Percentiles rank a stretch among this genome's conserved stretches.
These are phyloP conservation scores for Bubo blakistoni DNA, from an alignment of 2,113 vertebrate genomes.

Conservation along the genomic window DNA sequence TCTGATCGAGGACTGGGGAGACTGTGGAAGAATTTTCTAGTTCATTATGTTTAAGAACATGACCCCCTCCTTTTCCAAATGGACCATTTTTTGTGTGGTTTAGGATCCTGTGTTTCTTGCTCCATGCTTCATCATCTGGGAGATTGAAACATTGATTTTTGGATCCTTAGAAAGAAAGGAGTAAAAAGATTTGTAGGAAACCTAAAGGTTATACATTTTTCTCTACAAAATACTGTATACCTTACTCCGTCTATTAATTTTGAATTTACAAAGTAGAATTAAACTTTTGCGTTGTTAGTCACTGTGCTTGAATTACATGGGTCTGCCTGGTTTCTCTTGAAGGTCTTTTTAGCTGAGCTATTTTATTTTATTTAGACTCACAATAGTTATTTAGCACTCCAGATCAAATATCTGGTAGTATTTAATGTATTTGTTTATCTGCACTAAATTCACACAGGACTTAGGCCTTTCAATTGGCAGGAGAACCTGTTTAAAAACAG, in stretches of 20 bases:
- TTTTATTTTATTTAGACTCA: background rate
- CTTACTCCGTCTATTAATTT: background rate
- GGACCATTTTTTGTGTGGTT: background rate
- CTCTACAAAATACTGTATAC: background rate
- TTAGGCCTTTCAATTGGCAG: constrained; percentile 37
- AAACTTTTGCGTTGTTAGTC: constrained; percentile 59
- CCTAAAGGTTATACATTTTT: background rate
- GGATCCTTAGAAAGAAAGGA: background rate
- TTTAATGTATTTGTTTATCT: constrained; percentile 76
- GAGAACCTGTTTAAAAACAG: constrained; percentile 13
- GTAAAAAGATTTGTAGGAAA: background rate
- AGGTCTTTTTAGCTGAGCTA: constrained; percentile 69
- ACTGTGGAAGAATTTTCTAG: background rate
- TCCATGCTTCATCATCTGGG: background rate
- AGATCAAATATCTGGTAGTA: constrained; percentile 70
- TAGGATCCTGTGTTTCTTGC: background rate
- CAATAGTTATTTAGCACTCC: constrained; percentile 61
- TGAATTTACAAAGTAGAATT: constrained; percentile 29
- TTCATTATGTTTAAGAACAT: background rate
- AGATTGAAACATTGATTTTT: background rate
- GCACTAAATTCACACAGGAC: constrained; percentile 59
- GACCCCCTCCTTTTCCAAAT: background rate
- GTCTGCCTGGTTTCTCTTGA: constrained; percentile 71
- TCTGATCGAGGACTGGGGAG: background rate
- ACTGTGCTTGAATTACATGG: constrained; percentile 52